Conservation (phyloP, 2,797 vertebrate genomes). For the Crocodylus rhombifer region DNA sequence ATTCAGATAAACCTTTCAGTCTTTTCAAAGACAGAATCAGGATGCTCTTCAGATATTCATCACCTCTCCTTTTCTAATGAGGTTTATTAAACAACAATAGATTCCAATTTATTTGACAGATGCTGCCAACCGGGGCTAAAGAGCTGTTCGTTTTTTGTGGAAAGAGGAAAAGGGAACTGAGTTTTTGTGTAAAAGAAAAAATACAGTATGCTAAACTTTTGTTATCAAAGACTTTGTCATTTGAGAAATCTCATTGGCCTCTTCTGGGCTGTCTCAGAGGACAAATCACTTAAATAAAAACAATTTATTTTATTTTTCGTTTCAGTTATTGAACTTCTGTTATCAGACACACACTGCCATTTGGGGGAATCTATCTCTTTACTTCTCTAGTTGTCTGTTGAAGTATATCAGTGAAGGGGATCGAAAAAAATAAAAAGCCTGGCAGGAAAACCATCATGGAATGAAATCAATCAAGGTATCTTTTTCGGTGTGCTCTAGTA, state of each 20-base stretch:
- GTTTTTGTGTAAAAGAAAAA: neutral
- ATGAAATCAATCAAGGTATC: neutral
- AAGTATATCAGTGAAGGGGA: fast-evolving
- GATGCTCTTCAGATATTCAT: neutral
- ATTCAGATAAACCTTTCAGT: neutral
- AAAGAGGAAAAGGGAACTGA: neutral
- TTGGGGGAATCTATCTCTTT: neutral
- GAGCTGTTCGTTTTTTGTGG: neutral
- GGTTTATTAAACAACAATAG: neutral
- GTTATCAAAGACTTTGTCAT: neutral
- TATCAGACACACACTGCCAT: neutral
- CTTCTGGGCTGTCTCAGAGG: neutral
- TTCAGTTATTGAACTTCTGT: neutral
- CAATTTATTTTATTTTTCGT: constrained; percentile 21
- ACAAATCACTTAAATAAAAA: constrained; percentile 10
- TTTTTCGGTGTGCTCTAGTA: neutral
- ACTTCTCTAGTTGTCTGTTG: neutral
- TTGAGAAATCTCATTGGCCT: neutral
- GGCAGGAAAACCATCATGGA: neutral
- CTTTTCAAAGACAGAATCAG: neutral
- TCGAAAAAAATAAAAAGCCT: neutral
- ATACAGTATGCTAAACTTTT: neutral
- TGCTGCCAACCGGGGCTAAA: neutral
- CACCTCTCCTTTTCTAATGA: neutral
- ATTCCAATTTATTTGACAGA: constrained; percentile 17